Percentiles rank a stretch among this genome's conserved stretches.
Conservation (phyloP, 2,888 invertebrate genomes). For the Agriotes lineatus region DNA sequence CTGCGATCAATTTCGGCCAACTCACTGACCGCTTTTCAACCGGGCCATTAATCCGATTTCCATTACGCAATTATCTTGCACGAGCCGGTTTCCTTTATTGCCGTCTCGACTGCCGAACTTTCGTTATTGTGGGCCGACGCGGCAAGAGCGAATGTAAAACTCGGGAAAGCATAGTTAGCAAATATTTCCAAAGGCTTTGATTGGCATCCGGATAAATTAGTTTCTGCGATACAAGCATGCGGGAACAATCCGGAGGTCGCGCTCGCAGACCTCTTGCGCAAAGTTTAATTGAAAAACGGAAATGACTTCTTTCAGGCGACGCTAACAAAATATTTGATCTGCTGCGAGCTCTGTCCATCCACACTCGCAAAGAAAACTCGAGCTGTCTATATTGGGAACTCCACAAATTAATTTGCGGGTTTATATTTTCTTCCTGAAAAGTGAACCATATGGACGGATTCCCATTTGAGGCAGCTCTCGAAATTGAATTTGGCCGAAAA, state of each 20-base stretch:
- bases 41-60: conserved; percentile 17
- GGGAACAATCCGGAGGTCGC: conserved; percentile 43
- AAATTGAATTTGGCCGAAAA: too few species aligned
- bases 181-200: conserved; percentile 54
- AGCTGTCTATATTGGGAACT: conserved; percentile 33
- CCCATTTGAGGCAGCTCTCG: too few species aligned
- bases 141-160: conserved; percentile 45
- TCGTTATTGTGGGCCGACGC: conserved; percentile 6
- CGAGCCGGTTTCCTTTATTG: not conserved
- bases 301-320: conserved; percentile 48
- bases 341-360: conserved; percentile 33
- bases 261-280: conserved; percentile 50
- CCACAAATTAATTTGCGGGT: conserved; percentile 36
- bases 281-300: conserved; percentile 56
- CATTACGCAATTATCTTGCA: conserved; percentile 20
- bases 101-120: conserved; percentile 11
- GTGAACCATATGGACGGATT: not conserved
- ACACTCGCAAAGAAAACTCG: conserved; percentile 28
- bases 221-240: conserved; percentile 54
- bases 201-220: conserved; percentile 56
- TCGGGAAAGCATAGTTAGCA: conserved; percentile 45
- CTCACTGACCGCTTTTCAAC: conserved; percentile 16
- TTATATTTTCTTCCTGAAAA: conserved; percentile 25
- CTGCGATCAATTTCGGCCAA: conserved; percentile 18
- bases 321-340: conserved; percentile 44